Percentiles rank a stretch among this genome's conserved stretches.
Conservation (phyloP, 2,113 vertebrate genomes). For the Cygnus atratus region DNA sequence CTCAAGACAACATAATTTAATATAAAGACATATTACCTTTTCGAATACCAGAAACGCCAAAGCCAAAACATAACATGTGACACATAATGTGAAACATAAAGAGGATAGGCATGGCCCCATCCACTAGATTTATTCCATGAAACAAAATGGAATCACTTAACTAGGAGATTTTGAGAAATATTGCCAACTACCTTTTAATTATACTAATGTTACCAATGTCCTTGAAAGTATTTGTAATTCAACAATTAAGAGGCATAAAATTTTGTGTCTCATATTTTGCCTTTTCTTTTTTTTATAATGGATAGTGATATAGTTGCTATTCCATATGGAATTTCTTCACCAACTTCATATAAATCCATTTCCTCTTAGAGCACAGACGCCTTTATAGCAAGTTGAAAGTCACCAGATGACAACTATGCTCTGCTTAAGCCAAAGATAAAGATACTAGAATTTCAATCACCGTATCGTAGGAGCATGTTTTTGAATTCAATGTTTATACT, state of each 20-base stretch:
- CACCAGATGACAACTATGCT: not conserved
- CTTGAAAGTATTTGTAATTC: not conserved
- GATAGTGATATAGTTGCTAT: not conserved
- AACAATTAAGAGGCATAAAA: not conserved
- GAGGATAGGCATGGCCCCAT: not conserved
- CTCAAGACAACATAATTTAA: not conserved
- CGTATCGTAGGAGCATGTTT: not conserved
- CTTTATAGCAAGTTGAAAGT: not conserved
- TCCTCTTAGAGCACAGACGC: not conserved
- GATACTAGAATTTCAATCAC: not conserved
- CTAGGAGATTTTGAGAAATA: not conserved
- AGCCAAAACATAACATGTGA: not conserved
- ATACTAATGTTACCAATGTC: not conserved
- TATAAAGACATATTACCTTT: conserved; percentile 4
- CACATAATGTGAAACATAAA: conserved; percentile 3
- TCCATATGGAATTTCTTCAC: not conserved
- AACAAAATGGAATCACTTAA: not conserved
- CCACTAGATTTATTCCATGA: conserved; percentile 19
- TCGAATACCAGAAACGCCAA: not conserved
- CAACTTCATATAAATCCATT: not conserved
- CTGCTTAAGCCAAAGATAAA: not conserved
- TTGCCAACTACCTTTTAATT: not conserved
- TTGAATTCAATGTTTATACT: not conserved
- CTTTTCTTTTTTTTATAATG: not conserved
- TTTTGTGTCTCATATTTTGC: not conserved